Evolutionary conservation across 2,888 invertebrate species (phyloP), one percentile per base, ranked within the genome.

Genomic region (Scaptomyza reducta): DNA sequence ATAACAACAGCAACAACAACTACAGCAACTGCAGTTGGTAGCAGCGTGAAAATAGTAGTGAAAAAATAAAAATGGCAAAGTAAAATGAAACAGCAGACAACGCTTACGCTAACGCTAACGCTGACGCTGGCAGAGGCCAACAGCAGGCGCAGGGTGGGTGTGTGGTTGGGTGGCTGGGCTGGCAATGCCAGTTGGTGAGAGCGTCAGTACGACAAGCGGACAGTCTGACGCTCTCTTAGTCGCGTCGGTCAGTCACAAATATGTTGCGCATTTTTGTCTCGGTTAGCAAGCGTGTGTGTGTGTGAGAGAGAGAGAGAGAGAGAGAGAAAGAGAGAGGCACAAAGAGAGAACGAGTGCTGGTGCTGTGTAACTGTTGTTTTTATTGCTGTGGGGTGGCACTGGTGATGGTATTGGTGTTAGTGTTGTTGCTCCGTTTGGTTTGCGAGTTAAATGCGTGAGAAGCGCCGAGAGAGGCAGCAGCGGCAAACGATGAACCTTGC

Each of bases 21-120:
- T 2, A 22, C 70, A 46, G 31, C 70, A 55, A 70, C 55, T 81
- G 65, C 74, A 83, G 63, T 64, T 60, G 68, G 64, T 65, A 62
- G 69, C 63, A 88, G 84, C 85, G 89, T 89, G 79, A 87, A 84
- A 87, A 82, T 87, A 79, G 88, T 87, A 88, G 89, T 87, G 71
- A 66, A 79, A 77, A 63, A 70, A 31, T 27, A 46, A 70, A 76
- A 78, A 79, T 69, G 65, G 71, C 70, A 74, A 70, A 69, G 81
- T 63, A 70, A 64, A 68, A 72, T 64, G 66, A 66, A 80, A 72
- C 67, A 68, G 87, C 85, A 81, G 70, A 81, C 86, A 71, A 63
- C 64, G 72, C 44, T 70, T 70, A 51, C 71, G 71, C 40, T 62
- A 27, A 55, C 67, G 68, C 16, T 16, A 38, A 55, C 67, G 68